phyloP scores from a whole-genome alignment of 2,797 vertebrate genomes.

The Avahi laniger region DNA sequence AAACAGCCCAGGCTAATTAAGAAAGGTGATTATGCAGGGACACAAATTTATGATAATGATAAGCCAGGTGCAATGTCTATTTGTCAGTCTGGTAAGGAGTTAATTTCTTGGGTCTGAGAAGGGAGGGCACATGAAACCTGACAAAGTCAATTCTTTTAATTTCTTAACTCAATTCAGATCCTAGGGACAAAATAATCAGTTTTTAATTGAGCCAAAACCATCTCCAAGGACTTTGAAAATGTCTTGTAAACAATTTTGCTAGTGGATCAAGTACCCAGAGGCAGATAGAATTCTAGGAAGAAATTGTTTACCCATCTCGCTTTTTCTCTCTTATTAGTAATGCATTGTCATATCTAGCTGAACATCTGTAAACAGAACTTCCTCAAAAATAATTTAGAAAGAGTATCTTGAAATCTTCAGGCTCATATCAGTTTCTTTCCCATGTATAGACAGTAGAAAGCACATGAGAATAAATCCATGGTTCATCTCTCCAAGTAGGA shows the following conservation, averaged over 20 bases:
- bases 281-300: neutral
- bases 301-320: neutral
- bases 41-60: constrained; percentile 79
- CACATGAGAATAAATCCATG: neutral
- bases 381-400: neutral
- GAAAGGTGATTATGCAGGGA: constrained; percentile 73
- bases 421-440: neutral
- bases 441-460: neutral
- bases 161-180: constrained; percentile 71
- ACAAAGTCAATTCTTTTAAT: constrained; percentile 70
- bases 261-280: neutral
- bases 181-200: constrained; percentile 68
- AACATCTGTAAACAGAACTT: constrained; percentile 16
- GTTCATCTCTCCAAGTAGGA: neutral
- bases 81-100: constrained; percentile 71
- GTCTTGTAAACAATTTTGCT: constrained; percentile 53
- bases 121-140: constrained; percentile 31
- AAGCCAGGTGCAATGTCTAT: constrained; percentile 73
- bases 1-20: constrained; percentile 68
- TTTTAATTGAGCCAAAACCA: constrained; percentile 54
- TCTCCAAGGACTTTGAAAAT: constrained; percentile 60
- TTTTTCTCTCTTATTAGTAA: constrained; percentile 7
- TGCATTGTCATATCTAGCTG: neutral
- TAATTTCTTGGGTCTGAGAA: constrained; percentile 73
- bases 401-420: neutral